A percentile compares a stretch with the other conserved stretches of the same genome.
These are phyloP conservation scores for Typhlichthys eigenmanni DNA, from an alignment of 2,797 vertebrate genomes.

Conservation along the genomic window DNA sequence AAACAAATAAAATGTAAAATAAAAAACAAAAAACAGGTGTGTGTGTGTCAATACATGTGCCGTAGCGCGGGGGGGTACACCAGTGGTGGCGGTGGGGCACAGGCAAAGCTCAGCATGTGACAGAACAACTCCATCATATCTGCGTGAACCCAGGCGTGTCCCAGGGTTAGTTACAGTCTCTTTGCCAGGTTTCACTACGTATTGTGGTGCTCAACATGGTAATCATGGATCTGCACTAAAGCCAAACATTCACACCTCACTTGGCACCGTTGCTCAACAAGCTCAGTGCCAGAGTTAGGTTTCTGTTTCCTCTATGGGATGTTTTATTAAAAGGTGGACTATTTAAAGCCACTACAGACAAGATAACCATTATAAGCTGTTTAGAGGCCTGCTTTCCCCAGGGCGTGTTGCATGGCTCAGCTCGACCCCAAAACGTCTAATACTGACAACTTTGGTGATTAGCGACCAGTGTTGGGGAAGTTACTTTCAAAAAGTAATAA, in stretches of 20 bases:
- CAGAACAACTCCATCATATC: slow-evolving; percentile 38
- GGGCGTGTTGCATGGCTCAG: too few relatives aligned
- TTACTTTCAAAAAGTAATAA: too few relatives aligned
- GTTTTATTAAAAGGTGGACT: too few relatives aligned
- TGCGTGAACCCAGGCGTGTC: slow-evolving; percentile 38
- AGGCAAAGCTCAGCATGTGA: slow-evolving; percentile 15
- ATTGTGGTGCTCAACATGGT: not conserved
- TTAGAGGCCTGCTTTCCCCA: too few relatives aligned
- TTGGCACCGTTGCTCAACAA: slow-evolving; percentile 3
- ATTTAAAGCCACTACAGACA: too few relatives aligned
- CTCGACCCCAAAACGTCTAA: too few relatives aligned
- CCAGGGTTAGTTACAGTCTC: not conserved
- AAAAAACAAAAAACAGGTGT: too few relatives aligned
- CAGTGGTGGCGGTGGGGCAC: slow-evolving; percentile 14
- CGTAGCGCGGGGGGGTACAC: slow-evolving; percentile 12
- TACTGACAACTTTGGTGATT: too few relatives aligned
- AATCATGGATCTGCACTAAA: not conserved
- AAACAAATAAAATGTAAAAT: not conserved
- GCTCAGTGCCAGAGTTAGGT: not conserved
- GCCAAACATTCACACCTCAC: slow-evolving; percentile 2
- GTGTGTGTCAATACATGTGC: too few relatives aligned
- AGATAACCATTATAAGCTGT: too few relatives aligned
- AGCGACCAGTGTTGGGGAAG: too few relatives aligned
- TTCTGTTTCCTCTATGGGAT: too few relatives aligned
- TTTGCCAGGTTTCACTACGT: not conserved